Percentiles rank a stretch among this genome's conserved stretches.
These are phyloP conservation scores for Fulmarus glacialis DNA, from an alignment of 2,113 vertebrate species.

Conservation along the genomic window DNA sequence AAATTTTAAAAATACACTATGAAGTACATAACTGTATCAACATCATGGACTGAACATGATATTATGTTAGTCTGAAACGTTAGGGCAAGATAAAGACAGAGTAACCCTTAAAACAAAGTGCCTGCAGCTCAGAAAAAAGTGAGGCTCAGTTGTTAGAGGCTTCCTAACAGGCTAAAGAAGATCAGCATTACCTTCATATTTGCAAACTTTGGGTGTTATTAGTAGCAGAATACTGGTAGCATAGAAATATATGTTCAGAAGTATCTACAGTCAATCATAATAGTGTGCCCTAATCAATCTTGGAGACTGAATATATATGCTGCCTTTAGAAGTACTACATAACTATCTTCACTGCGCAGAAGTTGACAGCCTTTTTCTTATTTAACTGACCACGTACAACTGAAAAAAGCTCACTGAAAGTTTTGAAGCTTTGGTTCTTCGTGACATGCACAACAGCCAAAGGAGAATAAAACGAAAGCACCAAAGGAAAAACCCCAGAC, in stretches of 20 bases:
- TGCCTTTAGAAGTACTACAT: not conserved
- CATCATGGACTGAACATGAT: not conserved
- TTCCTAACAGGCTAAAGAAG: not conserved
- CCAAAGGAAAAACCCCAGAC: not conserved
- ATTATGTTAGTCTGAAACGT: not conserved
- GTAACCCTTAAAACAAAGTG: not conserved
- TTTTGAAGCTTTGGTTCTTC: not conserved
- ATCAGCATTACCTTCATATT: not conserved
- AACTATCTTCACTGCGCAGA: not conserved
- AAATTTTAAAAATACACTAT: not conserved
- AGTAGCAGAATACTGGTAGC: not conserved
- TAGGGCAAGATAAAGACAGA: not conserved
- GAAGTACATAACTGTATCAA: not conserved
- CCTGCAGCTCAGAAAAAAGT: not conserved
- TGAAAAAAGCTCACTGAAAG: not conserved
- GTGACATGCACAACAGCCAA: accelerated
- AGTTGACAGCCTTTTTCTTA: not conserved
- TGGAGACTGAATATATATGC: not conserved
- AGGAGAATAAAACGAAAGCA: accelerated
- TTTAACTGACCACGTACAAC: not conserved
- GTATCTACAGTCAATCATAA: not conserved
- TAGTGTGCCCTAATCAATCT: not conserved
- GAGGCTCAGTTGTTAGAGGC: not conserved
- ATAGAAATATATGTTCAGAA: not conserved
- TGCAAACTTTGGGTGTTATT: not conserved